Conservation (phyloP, 2,888 invertebrate genomes). For the Megamerina dolium region DNA sequence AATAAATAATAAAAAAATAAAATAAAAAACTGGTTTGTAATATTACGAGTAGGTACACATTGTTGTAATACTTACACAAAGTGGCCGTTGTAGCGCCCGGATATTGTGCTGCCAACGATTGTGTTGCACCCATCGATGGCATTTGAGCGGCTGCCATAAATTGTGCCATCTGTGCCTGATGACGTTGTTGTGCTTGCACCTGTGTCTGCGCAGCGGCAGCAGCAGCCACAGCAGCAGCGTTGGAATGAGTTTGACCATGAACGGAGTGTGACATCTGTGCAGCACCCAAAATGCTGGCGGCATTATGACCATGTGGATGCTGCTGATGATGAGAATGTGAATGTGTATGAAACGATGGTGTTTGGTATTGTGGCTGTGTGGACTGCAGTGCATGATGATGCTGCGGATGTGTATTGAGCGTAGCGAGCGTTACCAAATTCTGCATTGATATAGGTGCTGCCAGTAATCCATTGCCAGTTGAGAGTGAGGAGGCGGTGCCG, state of each 20-base stretch:
- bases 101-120: constrained; percentile 28
- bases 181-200: constrained; percentile 26
- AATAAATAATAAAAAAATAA: background rate
- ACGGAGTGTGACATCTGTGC: no score
- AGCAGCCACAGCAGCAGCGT: constrained; percentile 18
- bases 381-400: no score
- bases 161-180: constrained; percentile 28
- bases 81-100: constrained; percentile 44
- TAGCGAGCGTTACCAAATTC: constrained; percentile 73
- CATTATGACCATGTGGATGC: no score
- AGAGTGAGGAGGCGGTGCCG: constrained; percentile 33
- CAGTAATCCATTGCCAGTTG: constrained; percentile 50
- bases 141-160: constrained; percentile 34
- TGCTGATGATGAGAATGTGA: constrained; percentile 17
- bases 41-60: no score
- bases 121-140: constrained; percentile 27
- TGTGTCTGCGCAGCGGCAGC: constrained; percentile 14
- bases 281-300: no score
- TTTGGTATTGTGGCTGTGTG: constrained; percentile 25
- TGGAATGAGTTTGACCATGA: no score
- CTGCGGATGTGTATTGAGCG: constrained; percentile 36
- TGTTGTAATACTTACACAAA: constrained; percentile 50
- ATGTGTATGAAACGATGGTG: constrained; percentile 22
- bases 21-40: constrained; percentile 1
- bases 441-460: constrained; percentile 80